A percentile compares a stretch with the other conserved stretches of the same genome.
Conservation (phyloP, 2,113 vertebrate genomes). For the Platichthys flesus region DNA sequence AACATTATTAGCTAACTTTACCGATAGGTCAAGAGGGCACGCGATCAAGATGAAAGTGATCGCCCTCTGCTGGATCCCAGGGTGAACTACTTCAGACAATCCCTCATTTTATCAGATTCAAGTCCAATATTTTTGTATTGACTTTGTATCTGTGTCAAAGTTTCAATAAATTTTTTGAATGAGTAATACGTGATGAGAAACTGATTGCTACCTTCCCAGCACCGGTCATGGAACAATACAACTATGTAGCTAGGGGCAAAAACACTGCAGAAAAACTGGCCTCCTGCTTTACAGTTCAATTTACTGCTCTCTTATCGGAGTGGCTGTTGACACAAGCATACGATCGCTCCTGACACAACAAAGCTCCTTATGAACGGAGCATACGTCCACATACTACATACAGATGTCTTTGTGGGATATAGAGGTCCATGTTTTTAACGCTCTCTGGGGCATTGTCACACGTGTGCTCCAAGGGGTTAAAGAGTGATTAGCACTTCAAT, state of each 20-base stretch:
- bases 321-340: slow-evolving; percentile 3
- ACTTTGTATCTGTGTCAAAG: too few species aligned
- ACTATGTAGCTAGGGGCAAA: background rate
- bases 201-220: too few species aligned
- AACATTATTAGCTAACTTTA: too few species aligned
- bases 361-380: background rate
- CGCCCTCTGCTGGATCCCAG: too few species aligned
- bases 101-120: too few species aligned
- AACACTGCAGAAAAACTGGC: background rate
- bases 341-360: slow-evolving; percentile 13
- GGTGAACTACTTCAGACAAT: too few species aligned
- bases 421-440: background rate
- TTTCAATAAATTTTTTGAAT: background rate
- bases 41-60: too few species aligned
- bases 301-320: slow-evolving; percentile 21
- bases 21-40: too few species aligned
- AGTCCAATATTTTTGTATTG: too few species aligned
- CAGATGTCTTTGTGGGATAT: background rate
- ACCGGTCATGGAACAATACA: background rate
- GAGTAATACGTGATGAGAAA: background rate
- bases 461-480: background rate
- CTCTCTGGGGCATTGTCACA: background rate
- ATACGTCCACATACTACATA: background rate
- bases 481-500: slow-evolving; percentile 17
- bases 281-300: background rate